Percentiles rank a stretch among this genome's conserved stretches.
Conservation (phyloP, 2,113 vertebrate genomes). For the Cathartes aura region DNA sequence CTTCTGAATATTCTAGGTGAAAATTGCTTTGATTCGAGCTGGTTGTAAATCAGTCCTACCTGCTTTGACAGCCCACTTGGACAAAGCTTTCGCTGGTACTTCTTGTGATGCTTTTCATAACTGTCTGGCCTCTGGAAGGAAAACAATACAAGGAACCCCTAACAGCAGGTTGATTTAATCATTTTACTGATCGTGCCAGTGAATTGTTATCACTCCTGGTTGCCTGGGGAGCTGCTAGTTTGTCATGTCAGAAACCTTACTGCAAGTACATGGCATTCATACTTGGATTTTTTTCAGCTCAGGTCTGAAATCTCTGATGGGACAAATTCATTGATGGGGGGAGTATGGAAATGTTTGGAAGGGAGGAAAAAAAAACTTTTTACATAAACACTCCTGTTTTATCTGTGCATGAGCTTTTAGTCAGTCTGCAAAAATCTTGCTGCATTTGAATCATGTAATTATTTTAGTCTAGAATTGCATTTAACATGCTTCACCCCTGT, state of each 20-base stretch:
- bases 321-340: not conserved
- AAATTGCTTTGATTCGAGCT: not conserved
- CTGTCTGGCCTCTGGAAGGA: constrained; percentile 22
- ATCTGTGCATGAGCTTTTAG: not conserved
- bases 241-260: not conserved
- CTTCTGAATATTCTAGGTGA: not conserved
- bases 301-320: not conserved
- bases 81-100: not conserved
- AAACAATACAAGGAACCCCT: constrained; percentile 13
- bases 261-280: not conserved
- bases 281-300: not conserved
- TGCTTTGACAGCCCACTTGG: not conserved
- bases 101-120: not conserved
- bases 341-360: not conserved
- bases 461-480: not conserved
- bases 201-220: not conserved
- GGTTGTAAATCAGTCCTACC: not conserved
- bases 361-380: not conserved
- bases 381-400: not conserved
- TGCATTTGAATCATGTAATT: not conserved
- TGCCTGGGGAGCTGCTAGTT: constrained; percentile 23
- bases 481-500: not conserved
- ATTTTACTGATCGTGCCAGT: not conserved
- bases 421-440: not conserved
- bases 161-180: constrained; percentile 12